These are phyloP conservation scores for Herminia tarsipennalis DNA, from an alignment of 2,888 invertebrate species.

Conservation along the genomic window DNA sequence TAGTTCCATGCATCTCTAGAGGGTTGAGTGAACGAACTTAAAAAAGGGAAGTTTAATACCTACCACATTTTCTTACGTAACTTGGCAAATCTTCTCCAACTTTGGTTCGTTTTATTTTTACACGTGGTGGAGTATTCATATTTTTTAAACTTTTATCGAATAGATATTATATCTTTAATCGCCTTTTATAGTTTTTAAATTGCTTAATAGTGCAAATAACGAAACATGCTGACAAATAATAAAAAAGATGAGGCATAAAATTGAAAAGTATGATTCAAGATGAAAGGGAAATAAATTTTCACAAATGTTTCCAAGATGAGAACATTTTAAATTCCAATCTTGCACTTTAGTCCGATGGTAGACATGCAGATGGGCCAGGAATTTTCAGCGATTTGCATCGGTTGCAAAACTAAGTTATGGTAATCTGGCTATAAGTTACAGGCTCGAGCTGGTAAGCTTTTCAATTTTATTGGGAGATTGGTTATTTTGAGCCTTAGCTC, in stretches of 20 bases:
- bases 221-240: slow-evolving; percentile 6
- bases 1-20: slow-evolving; percentile 40
- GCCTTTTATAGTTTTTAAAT: too few relatives aligned
- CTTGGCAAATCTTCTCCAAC: too few relatives aligned
- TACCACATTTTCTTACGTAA: slow-evolving; percentile 1
- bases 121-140: too few relatives aligned
- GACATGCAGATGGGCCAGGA: slow-evolving; percentile 70
- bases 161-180: too few relatives aligned
- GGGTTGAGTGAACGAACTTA: slow-evolving; percentile 17
- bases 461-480: slow-evolving; percentile 68
- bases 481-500: slow-evolving; percentile 47
- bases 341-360: slow-evolving; percentile 66
- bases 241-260: slow-evolving; percentile 28
- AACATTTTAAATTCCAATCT: slow-evolving; percentile 76
- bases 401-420: slow-evolving; percentile 74
- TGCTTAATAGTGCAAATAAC: too few relatives aligned
- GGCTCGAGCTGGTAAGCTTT: slow-evolving; percentile 61
- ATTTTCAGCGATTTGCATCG: slow-evolving; percentile 75
- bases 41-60: slow-evolving; percentile 41
- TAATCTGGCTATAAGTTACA: slow-evolving; percentile 76
- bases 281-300: slow-evolving; percentile 52
- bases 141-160: too few relatives aligned
- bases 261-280: slow-evolving; percentile 30
- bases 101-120: too few relatives aligned
- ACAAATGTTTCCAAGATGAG: slow-evolving; percentile 59